These are phyloP conservation scores for Lucifuga dentata DNA, from an alignment of 2,113 vertebrate genomes.

Conservation along the genomic window DNA sequence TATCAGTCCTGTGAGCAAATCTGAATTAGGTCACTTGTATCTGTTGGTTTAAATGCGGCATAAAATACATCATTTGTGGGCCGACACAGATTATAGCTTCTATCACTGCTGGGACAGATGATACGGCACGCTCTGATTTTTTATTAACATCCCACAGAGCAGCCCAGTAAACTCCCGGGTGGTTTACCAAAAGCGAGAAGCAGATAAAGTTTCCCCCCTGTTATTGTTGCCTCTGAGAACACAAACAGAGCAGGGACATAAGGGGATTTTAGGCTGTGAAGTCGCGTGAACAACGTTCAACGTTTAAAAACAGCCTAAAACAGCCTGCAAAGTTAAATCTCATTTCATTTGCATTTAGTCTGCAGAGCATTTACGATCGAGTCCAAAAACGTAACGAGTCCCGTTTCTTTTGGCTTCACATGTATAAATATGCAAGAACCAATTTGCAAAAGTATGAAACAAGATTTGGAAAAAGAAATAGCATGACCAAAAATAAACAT, in stretches of 20 bases:
- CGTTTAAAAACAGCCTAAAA: conserved; percentile 58
- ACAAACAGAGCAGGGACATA: conserved; percentile 44
- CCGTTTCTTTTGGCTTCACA: conserved; percentile 6
- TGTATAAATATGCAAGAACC: conserved; percentile 41
- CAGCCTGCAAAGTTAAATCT: conserved; percentile 30
- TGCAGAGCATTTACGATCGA: conserved; percentile 21
- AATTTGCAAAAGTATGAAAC: conserved; percentile 21
- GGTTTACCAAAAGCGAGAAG: conserved; percentile 55
- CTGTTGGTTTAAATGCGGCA: too few species aligned
- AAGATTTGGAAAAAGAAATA: conserved; percentile 48
- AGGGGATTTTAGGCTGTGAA: conserved; percentile 61
- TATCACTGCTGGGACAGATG: conserved; percentile 72
- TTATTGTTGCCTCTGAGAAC: conserved; percentile 50
- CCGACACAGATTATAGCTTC: conserved; percentile 72
- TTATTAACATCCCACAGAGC: conserved; percentile 70
- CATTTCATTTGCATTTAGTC: conserved; percentile 46
- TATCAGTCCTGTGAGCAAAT: too few species aligned
- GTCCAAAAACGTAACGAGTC: conserved; percentile 13
- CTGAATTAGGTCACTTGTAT: too few species aligned
- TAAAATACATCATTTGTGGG: too few species aligned
- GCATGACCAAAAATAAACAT: conserved; percentile 59
- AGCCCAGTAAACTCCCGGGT: conserved; percentile 58
- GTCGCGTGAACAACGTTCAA: conserved; percentile 30
- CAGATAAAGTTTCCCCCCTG: conserved; percentile 57
- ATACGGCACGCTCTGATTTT: conserved; percentile 62